Evolutionary conservation across 2,113 vertebrate species (phyloP).

Genomic region (Prunella fulvescens): DNA sequence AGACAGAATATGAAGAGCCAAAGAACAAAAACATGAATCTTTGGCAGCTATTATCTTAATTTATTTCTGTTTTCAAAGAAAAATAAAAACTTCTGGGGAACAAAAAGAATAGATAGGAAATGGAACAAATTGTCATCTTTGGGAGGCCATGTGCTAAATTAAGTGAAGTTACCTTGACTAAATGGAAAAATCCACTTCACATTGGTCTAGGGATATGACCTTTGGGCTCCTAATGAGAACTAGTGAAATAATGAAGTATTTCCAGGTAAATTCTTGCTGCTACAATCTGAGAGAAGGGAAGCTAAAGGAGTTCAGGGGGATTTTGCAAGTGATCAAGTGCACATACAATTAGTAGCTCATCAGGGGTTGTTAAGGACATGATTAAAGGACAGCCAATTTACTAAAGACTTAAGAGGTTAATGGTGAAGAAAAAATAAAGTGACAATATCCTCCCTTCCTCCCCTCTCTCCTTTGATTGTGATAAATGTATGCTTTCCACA

Average conservation of each 20-base stretch:
- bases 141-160: background rate
- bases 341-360: background rate
- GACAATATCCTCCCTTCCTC: background rate
- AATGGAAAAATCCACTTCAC: background rate
- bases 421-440: background rate
- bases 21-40: background rate
- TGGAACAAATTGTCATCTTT: background rate
- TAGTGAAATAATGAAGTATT: background rate
- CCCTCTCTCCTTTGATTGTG: background rate
- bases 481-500: background rate
- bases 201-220: background rate
- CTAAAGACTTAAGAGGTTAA: background rate
- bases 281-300: background rate
- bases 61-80: background rate
- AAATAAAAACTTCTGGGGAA: background rate
- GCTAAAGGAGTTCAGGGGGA: background rate
- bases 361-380: background rate
- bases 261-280: background rate
- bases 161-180: background rate
- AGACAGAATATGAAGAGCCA: background rate
- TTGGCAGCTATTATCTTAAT: background rate
- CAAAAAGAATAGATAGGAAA: background rate
- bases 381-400: constrained; percentile 18
- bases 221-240: background rate
- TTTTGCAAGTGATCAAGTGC: background rate